Conservation (phyloP, 2,888 invertebrate genomes). For the Lydus trimaculatus region DNA sequence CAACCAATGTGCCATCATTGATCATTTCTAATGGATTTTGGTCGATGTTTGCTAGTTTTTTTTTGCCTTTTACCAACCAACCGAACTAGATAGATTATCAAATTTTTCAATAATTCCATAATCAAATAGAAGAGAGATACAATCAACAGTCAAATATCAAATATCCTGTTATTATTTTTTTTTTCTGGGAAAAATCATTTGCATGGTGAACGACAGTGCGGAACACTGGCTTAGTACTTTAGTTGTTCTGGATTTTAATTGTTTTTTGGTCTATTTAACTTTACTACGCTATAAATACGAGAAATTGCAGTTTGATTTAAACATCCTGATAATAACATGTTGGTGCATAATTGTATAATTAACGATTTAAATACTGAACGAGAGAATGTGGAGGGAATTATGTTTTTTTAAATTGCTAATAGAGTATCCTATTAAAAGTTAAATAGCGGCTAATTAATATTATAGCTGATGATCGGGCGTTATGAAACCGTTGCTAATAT, state of each 20-base stretch:
- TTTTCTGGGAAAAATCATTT: slow-evolving; percentile 20
- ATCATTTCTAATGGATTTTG: slow-evolving; percentile 7
- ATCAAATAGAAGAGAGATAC: not conserved
- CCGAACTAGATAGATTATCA: not conserved
- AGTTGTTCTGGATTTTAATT: slow-evolving; percentile 18
- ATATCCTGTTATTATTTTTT: not conserved
- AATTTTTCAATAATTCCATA: not conserved
- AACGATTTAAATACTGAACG: slow-evolving; percentile 17
- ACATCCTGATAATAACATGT: slow-evolving; percentile 23
- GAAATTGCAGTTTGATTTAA: slow-evolving; percentile 25
- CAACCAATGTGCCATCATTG: not conserved
- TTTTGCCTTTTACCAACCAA: not conserved
- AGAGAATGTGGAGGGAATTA: not conserved
- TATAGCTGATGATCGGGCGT: not conserved
- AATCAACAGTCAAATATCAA: no score
- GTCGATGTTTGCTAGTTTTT: not conserved
- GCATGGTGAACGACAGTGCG: slow-evolving; percentile 28
- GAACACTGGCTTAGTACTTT: slow-evolving; percentile 23
- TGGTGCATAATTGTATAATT: slow-evolving; percentile 25
- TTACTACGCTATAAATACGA: slow-evolving; percentile 30
- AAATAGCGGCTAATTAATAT: slow-evolving; percentile 12
- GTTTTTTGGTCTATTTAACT: slow-evolving; percentile 34
- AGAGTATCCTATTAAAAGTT: slow-evolving; percentile 38
- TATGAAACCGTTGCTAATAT: no score
- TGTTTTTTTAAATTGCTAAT: slow-evolving; percentile 28